These are phyloP conservation scores for Eurystomus gularis DNA, from an alignment of 2,113 vertebrate species.

Conservation along the genomic window DNA sequence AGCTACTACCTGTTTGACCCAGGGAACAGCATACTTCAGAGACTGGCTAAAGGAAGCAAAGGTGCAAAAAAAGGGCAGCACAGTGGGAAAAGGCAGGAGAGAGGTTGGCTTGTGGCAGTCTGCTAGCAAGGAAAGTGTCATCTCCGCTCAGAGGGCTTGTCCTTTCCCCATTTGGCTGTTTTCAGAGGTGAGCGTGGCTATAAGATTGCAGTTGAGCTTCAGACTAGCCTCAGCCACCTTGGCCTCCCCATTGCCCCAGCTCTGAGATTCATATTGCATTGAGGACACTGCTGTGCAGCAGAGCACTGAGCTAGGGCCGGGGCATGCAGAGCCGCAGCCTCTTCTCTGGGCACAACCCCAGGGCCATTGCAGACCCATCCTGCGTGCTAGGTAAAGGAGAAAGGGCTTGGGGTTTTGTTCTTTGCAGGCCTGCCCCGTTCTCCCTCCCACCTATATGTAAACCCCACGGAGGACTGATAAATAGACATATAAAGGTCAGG, in stretches of 20 bases:
- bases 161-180: not conserved
- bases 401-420: not conserved
- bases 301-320: not conserved
- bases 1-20: not conserved
- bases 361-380: not conserved
- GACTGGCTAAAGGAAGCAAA: not conserved
- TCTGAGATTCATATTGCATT: not conserved
- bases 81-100: not conserved
- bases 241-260: not conserved
- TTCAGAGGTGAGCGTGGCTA: not conserved
- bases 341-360: not conserved
- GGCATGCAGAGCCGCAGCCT: not conserved
- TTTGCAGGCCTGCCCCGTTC: fast-evolving
- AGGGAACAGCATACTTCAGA: not conserved
- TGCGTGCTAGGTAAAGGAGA: not conserved
- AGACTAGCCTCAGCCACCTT: not conserved
- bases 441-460: not conserved
- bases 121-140: fast-evolving
- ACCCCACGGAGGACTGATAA: not conserved
- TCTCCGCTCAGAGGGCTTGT: not conserved
- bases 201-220: not conserved
- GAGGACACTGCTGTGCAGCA: not conserved
- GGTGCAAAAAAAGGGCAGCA: not conserved
- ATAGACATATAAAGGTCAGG: not conserved
- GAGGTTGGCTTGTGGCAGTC: not conserved